Evolutionary conservation across 2,113 vertebrate species (phyloP).

Genomic region (Gasterosteus aculeatus): DNA sequence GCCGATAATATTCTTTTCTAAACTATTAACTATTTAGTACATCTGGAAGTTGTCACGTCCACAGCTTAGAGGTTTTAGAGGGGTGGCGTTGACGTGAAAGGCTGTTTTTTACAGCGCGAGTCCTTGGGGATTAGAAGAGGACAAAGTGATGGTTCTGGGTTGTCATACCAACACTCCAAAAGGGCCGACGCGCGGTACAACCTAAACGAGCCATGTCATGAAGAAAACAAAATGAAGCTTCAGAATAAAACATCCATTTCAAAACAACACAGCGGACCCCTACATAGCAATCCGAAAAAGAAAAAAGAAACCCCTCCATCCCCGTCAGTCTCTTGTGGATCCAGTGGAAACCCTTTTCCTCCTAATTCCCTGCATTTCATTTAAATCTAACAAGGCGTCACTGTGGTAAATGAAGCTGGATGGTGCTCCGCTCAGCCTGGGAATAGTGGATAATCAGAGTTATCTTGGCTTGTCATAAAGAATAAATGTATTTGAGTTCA

Average conservation of each 20-base stretch:
- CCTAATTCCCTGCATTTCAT: slow-evolving; percentile 46
- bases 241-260: not conserved
- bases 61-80: not conserved
- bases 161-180: not conserved
- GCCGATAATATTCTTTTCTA: not conserved
- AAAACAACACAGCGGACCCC: slow-evolving; percentile 2
- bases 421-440: slow-evolving; percentile 20
- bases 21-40: not conserved
- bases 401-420: slow-evolving; percentile 32
- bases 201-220: not conserved
- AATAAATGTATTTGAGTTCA: slow-evolving; percentile 10
- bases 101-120: not conserved
- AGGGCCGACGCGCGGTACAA: not conserved
- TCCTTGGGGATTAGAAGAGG: not conserved
- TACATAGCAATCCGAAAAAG: not conserved
- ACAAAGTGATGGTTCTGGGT: not conserved
- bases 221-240: not conserved
- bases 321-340: slow-evolving; percentile 23
- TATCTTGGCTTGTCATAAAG: slow-evolving; percentile 10
- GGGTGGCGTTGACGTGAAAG: not conserved
- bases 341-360: slow-evolving; percentile 28
- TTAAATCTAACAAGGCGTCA: slow-evolving; percentile 61
- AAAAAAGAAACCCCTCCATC: not conserved
- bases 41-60: not conserved
- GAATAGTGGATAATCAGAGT: slow-evolving; percentile 32